A percentile compares a stretch with the other conserved stretches of the same genome.
Evolutionary conservation across 2,888 invertebrate genomes (phyloP).

Genomic region (Synanthedon vespiformis): DNA sequence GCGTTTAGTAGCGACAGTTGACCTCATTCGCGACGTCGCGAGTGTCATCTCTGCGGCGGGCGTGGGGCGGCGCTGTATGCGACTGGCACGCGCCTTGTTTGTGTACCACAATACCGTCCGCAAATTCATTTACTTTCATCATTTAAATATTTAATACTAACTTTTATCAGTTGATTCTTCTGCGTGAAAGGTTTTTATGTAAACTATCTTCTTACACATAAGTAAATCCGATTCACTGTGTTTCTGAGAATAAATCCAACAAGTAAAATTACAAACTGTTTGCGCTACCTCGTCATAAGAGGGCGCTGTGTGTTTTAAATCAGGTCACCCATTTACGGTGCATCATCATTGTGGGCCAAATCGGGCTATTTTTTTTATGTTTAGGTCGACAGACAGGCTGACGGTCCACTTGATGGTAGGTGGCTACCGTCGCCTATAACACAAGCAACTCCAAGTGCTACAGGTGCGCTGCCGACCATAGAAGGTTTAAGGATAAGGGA

Average conservation of each 20-base stretch:
- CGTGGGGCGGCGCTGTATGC: slow-evolving; percentile 31
- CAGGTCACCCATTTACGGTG: no score
- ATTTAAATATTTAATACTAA: neutral
- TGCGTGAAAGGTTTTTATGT: neutral
- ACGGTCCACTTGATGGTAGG: no score
- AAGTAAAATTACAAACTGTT: no score
- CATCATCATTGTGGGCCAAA: no score
- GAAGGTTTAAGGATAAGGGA: no score
- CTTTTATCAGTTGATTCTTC: neutral
- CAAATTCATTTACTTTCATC: slow-evolving; percentile 15
- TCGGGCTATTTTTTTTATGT: no score
- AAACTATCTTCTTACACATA: neutral
- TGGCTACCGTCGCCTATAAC: no score
- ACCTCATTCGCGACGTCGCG: slow-evolving; percentile 66
- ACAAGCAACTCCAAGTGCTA: no score
- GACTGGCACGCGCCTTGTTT: slow-evolving; percentile 54
- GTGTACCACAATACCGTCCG: slow-evolving; percentile 36
- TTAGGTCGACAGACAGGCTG: no score
- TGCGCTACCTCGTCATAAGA: no score
- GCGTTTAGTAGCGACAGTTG: slow-evolving; percentile 21
- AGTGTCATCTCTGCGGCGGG: slow-evolving; percentile 55
- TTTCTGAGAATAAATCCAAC: neutral
- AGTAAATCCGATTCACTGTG: neutral
- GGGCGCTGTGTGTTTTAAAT: no score
- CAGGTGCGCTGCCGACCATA: no score